Evolutionary conservation across 92 coral and sea anemone genomes (phyloP), one percentile per base, ranked within the genome.

Genomic region (Palythoa heliodiscus): DNA sequence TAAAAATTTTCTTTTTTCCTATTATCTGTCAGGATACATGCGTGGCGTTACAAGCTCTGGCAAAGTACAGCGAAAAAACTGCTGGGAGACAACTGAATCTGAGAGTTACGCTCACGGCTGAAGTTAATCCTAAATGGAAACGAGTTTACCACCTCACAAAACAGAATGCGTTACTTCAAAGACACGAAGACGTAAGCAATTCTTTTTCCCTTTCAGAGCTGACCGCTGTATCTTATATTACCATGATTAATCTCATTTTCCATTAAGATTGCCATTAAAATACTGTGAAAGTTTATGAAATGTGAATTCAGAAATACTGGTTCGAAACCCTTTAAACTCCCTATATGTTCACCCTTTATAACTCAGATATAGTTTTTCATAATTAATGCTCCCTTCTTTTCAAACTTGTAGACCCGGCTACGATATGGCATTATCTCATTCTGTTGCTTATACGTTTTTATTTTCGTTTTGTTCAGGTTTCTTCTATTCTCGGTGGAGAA

Each of bases 41-140:
- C 82, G 99, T 96, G 6, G 99, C 99, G 24, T 83, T 96, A 22
- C 99, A 96, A 86, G 99, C 97, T 11, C 88, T 96, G 70, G 98
- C 99, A 14, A 92, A 92, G 64, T 96, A 96, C 91, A 96, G 99
- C 86, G 97, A 94, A 78, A 88, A 83, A 43, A 94, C 99, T 0
- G 97, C 91, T 1, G 97, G 98, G 0, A 89, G 93, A n/a, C 77
- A 85, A 2, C 88, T 95, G 80, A 89, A 93, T 77, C 85, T 95
- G 20, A 90, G 85, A 8, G 96, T 96, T 13, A 91, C 95, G 14
- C 83, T 96, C 20, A 88, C 95, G 11, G 87, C 98, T 15, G 98
- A 92, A 76, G 88, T 43, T 47, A 89, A 94, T 79, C 91, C 89
- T 9, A 73, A 72, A 1, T 96, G 95, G 98, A 96, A 76, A 73